These are phyloP conservation scores for Willisornis vidua DNA, from an alignment of 2,113 vertebrate genomes.

Conservation along the genomic window DNA sequence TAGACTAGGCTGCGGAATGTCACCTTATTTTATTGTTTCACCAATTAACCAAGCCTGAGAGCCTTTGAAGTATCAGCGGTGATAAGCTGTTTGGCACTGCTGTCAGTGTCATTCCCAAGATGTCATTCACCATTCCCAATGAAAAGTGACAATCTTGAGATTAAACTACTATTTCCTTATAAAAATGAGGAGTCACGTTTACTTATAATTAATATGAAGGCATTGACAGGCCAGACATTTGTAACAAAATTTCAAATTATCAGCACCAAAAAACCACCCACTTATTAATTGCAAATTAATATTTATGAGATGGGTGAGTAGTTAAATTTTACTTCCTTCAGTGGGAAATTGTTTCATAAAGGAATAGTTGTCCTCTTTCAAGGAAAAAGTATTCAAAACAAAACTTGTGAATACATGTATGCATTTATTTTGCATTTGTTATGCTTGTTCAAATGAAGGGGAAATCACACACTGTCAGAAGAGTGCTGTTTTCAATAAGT, in stretches of 20 bases:
- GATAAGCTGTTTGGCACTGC: slow-evolving; percentile 61
- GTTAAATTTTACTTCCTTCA: slow-evolving; percentile 28
- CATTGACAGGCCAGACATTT: slow-evolving; percentile 64
- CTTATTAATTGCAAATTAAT: slow-evolving; percentile 72
- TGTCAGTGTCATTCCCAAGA: slow-evolving; percentile 15
- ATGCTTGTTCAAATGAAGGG: neutral
- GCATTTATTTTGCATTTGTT: neutral
- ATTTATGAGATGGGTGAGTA: slow-evolving; percentile 62
- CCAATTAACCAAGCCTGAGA: slow-evolving; percentile 42
- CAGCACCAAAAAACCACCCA: neutral
- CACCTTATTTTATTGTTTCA: slow-evolving; percentile 60
- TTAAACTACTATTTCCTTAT: slow-evolving; percentile 72
- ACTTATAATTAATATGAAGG: slow-evolving; percentile 69
- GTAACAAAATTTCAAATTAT: slow-evolving; percentile 64
- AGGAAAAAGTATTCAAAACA: neutral
- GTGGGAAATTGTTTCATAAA: neutral
- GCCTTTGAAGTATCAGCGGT: slow-evolving; percentile 42
- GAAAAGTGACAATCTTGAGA: slow-evolving; percentile 66
- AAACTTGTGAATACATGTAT: neutral
- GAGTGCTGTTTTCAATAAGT: neutral
- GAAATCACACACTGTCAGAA: rapidly evolving
- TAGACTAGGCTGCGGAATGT: neutral
- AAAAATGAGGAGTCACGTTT: slow-evolving; percentile 60
- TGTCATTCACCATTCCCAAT: slow-evolving; percentile 32
- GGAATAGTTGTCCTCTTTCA: neutral